phyloP scores from a whole-genome alignment of 2,797 vertebrate species.

The Parotocinclus haroldoi region DNA sequence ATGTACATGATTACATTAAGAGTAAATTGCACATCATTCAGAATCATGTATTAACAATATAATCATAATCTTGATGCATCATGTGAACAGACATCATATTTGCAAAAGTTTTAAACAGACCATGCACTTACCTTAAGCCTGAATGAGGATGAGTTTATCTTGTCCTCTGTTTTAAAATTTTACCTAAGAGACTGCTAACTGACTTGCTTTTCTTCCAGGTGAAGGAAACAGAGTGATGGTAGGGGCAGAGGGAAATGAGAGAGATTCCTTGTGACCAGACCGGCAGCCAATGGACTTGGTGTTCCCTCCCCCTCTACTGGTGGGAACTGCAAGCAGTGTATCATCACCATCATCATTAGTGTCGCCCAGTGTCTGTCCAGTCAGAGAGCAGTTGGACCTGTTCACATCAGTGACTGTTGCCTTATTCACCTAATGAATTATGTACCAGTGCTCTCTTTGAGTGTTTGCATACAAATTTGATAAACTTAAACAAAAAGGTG shows the following conservation, averaged over 20 bases:
- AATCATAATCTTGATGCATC: too few species aligned
- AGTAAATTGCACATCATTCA: too few species aligned
- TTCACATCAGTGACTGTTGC: slow-evolving; percentile 12
- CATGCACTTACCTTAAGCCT: too few species aligned
- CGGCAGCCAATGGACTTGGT: slow-evolving; percentile 24
- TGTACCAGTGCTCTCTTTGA: not conserved
- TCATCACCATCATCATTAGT: slow-evolving; percentile 42
- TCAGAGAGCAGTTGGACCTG: slow-evolving; percentile 17
- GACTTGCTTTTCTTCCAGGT: slow-evolving; percentile 21
- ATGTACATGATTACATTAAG: too few species aligned
- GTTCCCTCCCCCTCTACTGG: slow-evolving; percentile 15
- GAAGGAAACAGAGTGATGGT: slow-evolving; percentile 7
- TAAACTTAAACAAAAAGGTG: not conserved
- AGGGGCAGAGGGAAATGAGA: slow-evolving; percentile 16
- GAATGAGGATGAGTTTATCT: too few species aligned
- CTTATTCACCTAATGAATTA: slow-evolving; percentile 2
- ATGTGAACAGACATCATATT: too few species aligned
- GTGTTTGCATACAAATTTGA: not conserved
- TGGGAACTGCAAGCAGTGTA: slow-evolving; percentile 18
- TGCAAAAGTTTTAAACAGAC: too few species aligned
- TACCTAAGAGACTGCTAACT: slow-evolving; percentile 4
- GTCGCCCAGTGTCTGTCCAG: slow-evolving; percentile 22
- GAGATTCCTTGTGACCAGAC: slow-evolving; percentile 33
- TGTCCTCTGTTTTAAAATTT: slow-evolving; percentile 15
- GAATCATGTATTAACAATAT: too few species aligned